Percentiles rank a stretch among this genome's conserved stretches.
Conservation (phyloP, 1,140 invertebrate species). For the Teleopsis dalmanni region DNA sequence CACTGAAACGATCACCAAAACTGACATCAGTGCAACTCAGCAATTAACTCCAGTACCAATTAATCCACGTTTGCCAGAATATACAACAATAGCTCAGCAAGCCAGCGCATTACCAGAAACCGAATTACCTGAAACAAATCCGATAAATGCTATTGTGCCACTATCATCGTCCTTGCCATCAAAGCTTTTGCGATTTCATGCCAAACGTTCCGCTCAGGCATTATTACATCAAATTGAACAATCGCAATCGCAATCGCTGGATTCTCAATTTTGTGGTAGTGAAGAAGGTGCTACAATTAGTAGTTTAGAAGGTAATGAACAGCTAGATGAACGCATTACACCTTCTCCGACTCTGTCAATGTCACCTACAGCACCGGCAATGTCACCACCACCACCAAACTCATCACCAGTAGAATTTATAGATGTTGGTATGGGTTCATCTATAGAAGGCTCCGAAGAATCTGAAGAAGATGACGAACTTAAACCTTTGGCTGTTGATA, state of each 20-base stretch:
- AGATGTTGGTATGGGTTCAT: constrained; percentile 39
- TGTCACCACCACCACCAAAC: constrained; percentile 20
- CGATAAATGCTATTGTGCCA: constrained; percentile 28
- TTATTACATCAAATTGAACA: constrained; percentile 24
- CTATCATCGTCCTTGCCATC: constrained; percentile 35
- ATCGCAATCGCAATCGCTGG: constrained; percentile 20
- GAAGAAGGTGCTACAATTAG: constrained; percentile 19
- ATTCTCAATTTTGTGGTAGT: constrained; percentile 36
- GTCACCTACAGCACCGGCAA: constrained; percentile 24
- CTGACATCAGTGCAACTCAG: neutral
- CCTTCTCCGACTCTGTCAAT: neutral
- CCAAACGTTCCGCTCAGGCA: constrained; percentile 32
- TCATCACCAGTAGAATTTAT: constrained; percentile 13
- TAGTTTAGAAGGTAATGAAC: constrained; percentile 5
- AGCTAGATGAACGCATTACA: neutral
- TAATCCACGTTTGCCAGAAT: neutral
- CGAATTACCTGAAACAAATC: constrained; percentile 6
- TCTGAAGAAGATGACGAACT: constrained; percentile 41
- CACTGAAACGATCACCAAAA: constrained; percentile 4
- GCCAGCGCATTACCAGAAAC: neutral
- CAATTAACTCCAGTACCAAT: neutral
- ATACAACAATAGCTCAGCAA: too few species aligned
- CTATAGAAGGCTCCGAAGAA: constrained; percentile 36
- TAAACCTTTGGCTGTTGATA: constrained; percentile 39
- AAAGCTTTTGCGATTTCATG: constrained; percentile 32